Evolutionary conservation across 2,797 vertebrate species (phyloP).

Genomic region (Anolis apletophallus): DNA sequence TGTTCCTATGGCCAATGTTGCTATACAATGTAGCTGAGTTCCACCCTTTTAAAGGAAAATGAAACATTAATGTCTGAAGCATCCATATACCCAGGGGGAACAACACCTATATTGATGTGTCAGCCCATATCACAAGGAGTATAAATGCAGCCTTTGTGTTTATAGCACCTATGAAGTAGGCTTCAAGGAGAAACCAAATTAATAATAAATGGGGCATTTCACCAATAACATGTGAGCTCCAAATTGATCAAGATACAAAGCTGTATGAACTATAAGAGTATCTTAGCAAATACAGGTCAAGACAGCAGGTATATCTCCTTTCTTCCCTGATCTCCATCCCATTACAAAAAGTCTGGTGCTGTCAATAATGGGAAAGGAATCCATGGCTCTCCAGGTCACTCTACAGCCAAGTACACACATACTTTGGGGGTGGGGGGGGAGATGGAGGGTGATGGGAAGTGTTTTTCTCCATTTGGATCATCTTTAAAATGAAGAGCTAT

Average conservation of each 20-base stretch:
- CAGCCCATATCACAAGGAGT: neutral
- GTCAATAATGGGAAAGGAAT: neutral
- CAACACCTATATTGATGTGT: neutral
- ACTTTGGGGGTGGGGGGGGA: too few species aligned
- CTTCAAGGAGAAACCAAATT: slow-evolving; percentile 1
- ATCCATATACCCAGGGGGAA: neutral
- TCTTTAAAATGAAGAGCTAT: neutral
- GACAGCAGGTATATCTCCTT: neutral
- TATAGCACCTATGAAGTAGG: slow-evolving; percentile 3
- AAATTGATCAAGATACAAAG: neutral
- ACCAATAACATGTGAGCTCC: neutral
- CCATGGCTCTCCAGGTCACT: neutral
- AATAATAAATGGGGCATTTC: neutral
- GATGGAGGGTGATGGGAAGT: too few species aligned
- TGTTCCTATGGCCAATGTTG: neutral
- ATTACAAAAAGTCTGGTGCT: neutral
- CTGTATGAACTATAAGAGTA: neutral
- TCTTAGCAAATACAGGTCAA: neutral
- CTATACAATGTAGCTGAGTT: neutral
- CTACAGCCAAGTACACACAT: neutral
- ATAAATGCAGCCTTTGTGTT: neutral
- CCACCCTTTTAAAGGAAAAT: slow-evolving; percentile 12
- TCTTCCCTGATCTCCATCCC: neutral
- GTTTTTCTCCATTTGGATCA: neutral
- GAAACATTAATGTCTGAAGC: slow-evolving; percentile 12